Percentiles rank a stretch among this genome's conserved stretches.
Evolutionary conservation across 2,113 vertebrate species (phyloP).

Genomic region (Cephalopholis sonnerati): DNA sequence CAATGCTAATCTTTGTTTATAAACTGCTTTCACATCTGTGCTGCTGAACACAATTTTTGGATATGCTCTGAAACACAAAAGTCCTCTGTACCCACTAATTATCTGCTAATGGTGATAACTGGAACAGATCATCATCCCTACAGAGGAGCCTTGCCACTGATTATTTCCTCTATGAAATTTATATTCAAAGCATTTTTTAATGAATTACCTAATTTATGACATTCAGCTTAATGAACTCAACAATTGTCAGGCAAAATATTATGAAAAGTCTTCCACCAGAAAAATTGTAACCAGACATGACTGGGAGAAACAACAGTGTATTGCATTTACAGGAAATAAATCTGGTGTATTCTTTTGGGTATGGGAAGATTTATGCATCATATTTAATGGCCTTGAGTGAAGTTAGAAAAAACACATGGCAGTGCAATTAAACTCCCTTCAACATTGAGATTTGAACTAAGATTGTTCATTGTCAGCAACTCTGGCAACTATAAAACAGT

Average conservation of each 20-base stretch:
- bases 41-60: constrained; percentile 4
- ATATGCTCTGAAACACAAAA: constrained; percentile 34
- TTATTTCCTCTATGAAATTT: constrained; percentile 4
- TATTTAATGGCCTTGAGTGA: no score
- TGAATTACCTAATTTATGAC: background rate
- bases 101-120: constrained; percentile 39
- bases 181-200: background rate
- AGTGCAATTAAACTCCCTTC: background rate
- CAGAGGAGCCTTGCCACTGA: background rate
- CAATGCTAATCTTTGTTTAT: constrained; percentile 41
- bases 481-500: background rate
- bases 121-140: constrained; percentile 2
- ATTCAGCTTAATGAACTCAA: background rate
- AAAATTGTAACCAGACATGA: background rate
- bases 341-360: background rate
- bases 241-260: background rate
- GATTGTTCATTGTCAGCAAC: background rate
- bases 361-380: background rate
- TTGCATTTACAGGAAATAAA: background rate
- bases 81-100: constrained; percentile 49
- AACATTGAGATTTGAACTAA: background rate
- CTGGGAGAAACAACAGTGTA: background rate
- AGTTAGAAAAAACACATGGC: background rate
- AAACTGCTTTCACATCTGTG: constrained; percentile 37
- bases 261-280: background rate